Conservation (phyloP, 2,113 vertebrate genomes). For the Amazona guildingii region DNA sequence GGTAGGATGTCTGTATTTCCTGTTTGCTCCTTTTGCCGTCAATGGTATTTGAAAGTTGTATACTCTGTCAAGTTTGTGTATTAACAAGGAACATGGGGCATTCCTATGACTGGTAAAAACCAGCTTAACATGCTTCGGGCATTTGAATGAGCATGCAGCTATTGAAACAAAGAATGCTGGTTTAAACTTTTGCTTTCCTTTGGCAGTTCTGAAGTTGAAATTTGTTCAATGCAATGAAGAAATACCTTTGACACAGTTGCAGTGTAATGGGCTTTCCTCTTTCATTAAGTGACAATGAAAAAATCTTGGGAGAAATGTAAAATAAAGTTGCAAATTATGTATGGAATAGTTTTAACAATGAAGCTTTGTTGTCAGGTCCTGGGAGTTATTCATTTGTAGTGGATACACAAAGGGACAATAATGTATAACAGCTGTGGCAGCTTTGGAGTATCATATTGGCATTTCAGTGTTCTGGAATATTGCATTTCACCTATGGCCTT, state of each 20-base stretch:
- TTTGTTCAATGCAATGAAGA: neutral
- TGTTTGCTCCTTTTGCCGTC: neutral
- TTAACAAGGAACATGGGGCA: neutral
- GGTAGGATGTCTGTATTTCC: neutral
- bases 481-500: neutral
- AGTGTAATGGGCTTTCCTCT: neutral
- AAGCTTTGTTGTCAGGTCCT: neutral
- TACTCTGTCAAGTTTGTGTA: neutral
- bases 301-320: neutral
- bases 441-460: neutral
- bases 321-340: neutral
- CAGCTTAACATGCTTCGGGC: neutral
- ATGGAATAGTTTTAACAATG: neutral
- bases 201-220: neutral
- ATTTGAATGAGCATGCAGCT: neutral
- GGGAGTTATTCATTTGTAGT: neutral
- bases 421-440: neutral
- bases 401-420: neutral
- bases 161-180: neutral
- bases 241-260: neutral
- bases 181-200: neutral
- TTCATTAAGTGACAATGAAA: neutral
- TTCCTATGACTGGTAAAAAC: neutral
- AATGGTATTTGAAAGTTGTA: neutral
- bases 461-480: neutral